Base-by-base conservation (phyloP, 2,113 vertebrate genomes). In the Tonatia bakeri region DNA sequence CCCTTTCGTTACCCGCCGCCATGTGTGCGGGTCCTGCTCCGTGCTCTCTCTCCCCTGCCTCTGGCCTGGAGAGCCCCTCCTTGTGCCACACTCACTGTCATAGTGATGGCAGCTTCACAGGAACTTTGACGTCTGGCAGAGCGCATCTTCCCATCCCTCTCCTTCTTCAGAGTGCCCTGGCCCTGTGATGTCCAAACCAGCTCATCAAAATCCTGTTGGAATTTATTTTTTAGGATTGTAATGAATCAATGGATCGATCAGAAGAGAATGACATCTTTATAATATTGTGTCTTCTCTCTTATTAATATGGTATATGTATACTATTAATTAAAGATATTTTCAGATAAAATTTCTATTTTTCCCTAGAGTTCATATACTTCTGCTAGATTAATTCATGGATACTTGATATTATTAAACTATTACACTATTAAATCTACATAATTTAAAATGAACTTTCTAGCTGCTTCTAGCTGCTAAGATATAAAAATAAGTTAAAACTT, bases 401-500 rank as follows among this genome's bases (percentile, higher is more conserved):
- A 70, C 54, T 77, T 76, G 50, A 61, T 45, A 64, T 77, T 12
- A 70, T 61, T 26, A 61, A 13, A 61, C 31, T 33, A 65, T 90
- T 90, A 38, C 59, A 28, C 20, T 59, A 13, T 56, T 61, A 87
- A 77, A 83, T 36, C 43, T 87, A 36, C 6, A 40, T 43, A 75
- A 56, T 81, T 73, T 86, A 54, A 86, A 90, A 52, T 77, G 0
- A 70, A 17, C 86, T 79, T 72, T 40, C 64, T 64, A 45, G 72
- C 52, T 70, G 12, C 59, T 73, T 45, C 54, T 56, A 56, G 36
- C 85, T 70, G 38, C 45, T 65, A 85, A 93, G 45, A 90, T 90
- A 73, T 43, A 93, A 86, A 93, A 85, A 64, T 80, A 56, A 83
- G 45, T 50, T 38, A 59, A 96, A 88, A 73, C 26, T 80, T 73